Evolutionary conservation across 30 jellyfish, hydroid and myxozoan genomes (phyloP).

Genomic region (Cassiopea andromeda): DNA sequence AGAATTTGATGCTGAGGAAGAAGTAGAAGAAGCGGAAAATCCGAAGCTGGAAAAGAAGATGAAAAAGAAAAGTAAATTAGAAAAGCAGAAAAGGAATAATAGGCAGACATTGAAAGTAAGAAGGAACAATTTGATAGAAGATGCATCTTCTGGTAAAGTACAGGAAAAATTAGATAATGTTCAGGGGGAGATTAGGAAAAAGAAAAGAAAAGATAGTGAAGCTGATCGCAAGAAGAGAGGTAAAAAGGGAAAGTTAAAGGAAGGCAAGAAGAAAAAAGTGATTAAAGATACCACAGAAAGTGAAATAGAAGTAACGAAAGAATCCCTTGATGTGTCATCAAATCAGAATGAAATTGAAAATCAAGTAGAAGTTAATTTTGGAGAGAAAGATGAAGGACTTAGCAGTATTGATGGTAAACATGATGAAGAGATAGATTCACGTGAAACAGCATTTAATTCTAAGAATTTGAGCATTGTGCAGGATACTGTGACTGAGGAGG

Average conservation of each 20-base stretch:
- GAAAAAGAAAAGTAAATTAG: not conserved
- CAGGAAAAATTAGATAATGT: not conserved
- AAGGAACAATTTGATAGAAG: conserved; percentile 1
- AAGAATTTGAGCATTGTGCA: too few species aligned
- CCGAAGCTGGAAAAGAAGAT: too few species aligned
- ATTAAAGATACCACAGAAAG: not conserved
- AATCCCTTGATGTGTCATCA: conserved; percentile 46
- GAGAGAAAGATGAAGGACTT: not conserved
- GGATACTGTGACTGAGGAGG: too few species aligned
- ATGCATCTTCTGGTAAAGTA: not conserved
- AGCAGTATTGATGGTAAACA: not conserved
- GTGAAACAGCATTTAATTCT: not conserved
- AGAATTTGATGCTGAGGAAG: not conserved
- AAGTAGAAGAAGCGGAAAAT: conserved; percentile 5
- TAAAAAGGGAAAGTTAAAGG: conserved; percentile 1
- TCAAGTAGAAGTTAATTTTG: conserved; percentile 5
- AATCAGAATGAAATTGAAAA: conserved; percentile 65
- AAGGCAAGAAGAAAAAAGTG: conserved; percentile 7
- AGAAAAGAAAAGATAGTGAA: conserved; percentile 5
- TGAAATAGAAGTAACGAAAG: conserved; percentile 31
- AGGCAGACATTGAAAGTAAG: not conserved
- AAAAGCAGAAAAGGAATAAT: conserved; percentile 3
- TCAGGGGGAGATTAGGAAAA: not conserved
- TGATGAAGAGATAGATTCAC: not conserved
- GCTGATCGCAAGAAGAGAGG: conserved; percentile 5